A percentile compares a stretch with the other conserved stretches of the same genome.
phyloP scores from a whole-genome alignment of 2,888 invertebrate species.

The Lathronympha strigana region DNA sequence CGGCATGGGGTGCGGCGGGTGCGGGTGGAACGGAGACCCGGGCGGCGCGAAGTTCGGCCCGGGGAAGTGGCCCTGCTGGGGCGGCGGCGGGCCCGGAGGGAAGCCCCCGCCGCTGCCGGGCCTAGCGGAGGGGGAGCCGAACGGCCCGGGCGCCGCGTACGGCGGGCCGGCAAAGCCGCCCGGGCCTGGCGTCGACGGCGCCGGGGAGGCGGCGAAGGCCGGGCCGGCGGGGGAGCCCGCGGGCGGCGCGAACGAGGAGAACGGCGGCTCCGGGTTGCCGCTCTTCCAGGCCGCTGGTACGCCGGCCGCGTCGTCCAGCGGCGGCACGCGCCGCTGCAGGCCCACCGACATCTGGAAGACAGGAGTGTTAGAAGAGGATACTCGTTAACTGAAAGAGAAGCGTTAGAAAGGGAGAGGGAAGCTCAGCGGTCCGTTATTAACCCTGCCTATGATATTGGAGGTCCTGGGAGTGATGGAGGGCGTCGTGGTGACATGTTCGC shows the following conservation, averaged over 20 bases:
- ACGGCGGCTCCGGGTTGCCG: conserved; percentile 84
- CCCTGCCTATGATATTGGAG: too few species aligned
- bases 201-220: conserved; percentile 87
- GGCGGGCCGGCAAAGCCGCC: conserved; percentile 87
- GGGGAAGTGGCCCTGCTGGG: conserved; percentile 87
- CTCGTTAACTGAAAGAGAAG: not conserved
- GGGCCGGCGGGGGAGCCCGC: conserved; percentile 89
- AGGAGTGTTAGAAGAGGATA: not conserved
- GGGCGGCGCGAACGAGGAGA: conserved; percentile 91
- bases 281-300: conserved; percentile 89
- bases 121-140: conserved; percentile 85
- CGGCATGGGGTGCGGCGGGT: conserved; percentile 93
- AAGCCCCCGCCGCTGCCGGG: conserved; percentile 94
- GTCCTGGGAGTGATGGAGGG: too few species aligned
- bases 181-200: conserved; percentile 90
- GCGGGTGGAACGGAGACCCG: conserved; percentile 91
- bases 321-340: conserved; percentile 91
- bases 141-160: conserved; percentile 87
- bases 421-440: too few species aligned
- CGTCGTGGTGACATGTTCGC: too few species aligned
- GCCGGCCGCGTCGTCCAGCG: conserved; percentile 78
- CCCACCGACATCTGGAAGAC: conserved; percentile 85
- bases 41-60: conserved; percentile 90
- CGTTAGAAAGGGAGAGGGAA: not conserved
- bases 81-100: conserved; percentile 88